Evolutionary conservation across 2,888 invertebrate genomes (phyloP), one percentile per base, ranked within the genome.

Genomic region (Cabera pusaria): DNA sequence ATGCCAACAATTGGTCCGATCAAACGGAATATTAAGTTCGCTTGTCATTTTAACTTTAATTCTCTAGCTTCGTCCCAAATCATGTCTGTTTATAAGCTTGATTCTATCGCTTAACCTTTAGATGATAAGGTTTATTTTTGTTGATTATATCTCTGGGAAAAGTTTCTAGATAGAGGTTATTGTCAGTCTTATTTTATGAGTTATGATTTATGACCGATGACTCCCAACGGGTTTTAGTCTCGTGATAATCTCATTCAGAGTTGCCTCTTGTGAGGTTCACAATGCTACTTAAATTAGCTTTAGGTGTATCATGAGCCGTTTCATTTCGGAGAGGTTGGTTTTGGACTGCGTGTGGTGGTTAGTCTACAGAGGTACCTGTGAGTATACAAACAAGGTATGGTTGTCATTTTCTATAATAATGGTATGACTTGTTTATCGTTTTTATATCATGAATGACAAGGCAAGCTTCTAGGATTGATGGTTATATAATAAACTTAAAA

Each of bases 221-320:
- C 86, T 88, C 84, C 88, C 87, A 86, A 87, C 86, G 85, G 87
- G 83, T 78, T 86, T 72, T 78, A 65, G 70, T 65, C 67, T 69
- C 72, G 60, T 82, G 86, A 83, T 88, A 88, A 88, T 87, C 84
- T 86, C 76, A 86, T 84, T 87, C 83, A 85, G 70, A 69, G 74
- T 70, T 71, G 64, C 73, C 76, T 80, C 82, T 80, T 82, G 77
- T 82, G 78, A 71, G 74, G 69, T 74, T 72, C 72, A 88, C 88
- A 88, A 88, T 88, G 88, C 88, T 87, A 88, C 88, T 76, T 87
- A 88, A 88, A 88, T 88, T 88, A 88, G 87, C 83, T 83, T 74
- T 66, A 74, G 79, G 71, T 71, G 72, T 77, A 77, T 73, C 72
- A 68, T 72, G 66, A 66, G 67, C 65, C 63, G 66, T 73, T 73